Conservation (phyloP, 2,888 invertebrate genomes). For the Xylota sylvarum region DNA sequence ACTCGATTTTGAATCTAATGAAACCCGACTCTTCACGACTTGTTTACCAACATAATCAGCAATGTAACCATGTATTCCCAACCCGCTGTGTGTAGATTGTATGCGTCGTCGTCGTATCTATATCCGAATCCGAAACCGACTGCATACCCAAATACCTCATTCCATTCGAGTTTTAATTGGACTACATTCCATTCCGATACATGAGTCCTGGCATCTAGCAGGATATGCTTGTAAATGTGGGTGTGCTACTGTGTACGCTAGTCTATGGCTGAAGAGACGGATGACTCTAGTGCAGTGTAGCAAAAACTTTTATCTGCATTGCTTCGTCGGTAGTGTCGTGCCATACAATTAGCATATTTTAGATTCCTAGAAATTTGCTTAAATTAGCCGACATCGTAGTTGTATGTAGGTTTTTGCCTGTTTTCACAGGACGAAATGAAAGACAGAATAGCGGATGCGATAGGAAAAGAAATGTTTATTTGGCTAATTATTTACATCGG, state of each 20-base stretch:
- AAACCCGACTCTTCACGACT: constrained; percentile 30
- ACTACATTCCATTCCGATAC: constrained; percentile 45
- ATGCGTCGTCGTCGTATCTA: not conserved
- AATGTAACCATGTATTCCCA: constrained; percentile 30
- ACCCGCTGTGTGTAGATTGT: not conserved
- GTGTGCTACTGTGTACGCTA: not conserved
- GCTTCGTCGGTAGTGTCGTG: constrained; percentile 33
- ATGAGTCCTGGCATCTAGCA: constrained; percentile 3
- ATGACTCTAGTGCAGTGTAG: constrained; percentile 22
- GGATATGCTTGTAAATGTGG: constrained; percentile 10
- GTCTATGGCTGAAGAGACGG: not conserved
- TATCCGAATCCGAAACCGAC: not conserved
- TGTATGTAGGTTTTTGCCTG: not conserved
- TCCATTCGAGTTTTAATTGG: constrained; percentile 50
- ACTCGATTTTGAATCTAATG: constrained; percentile 25
- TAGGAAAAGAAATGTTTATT: constrained; percentile 7
- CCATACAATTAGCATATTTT: constrained; percentile 63
- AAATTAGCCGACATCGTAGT: constrained; percentile 42
- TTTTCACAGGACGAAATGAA: not conserved
- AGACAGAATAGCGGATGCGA: constrained; percentile 1
- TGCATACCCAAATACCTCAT: constrained; percentile 33
- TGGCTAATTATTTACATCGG: constrained; percentile 35
- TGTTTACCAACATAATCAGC: constrained; percentile 50
- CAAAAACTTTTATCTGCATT: constrained; percentile 56
- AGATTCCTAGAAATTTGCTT: constrained; percentile 51